phyloP scores from a whole-genome alignment of 2,113 vertebrate species.

The Lepus americanus region DNA sequence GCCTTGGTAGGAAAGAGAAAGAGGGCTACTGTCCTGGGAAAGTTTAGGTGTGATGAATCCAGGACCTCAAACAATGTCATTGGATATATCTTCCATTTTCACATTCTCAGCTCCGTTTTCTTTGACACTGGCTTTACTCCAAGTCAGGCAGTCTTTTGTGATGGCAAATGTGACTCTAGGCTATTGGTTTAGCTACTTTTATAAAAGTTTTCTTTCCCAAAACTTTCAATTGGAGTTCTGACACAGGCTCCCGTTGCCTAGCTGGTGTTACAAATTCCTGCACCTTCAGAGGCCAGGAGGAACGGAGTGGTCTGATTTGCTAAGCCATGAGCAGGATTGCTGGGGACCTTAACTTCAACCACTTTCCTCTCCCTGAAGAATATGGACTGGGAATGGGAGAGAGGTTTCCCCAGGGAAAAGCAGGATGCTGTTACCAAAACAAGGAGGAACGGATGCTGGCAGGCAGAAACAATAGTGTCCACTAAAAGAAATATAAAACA shows the following conservation, averaged over 20 bases:
- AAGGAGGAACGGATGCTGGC: not conserved
- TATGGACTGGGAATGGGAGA: not conserved
- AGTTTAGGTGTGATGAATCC: not conserved
- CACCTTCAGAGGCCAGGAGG: not conserved
- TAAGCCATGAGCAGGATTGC: not conserved
- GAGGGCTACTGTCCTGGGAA: not conserved
- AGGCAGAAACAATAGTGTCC: not conserved
- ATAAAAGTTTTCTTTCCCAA: not conserved
- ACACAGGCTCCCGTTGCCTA: not conserved
- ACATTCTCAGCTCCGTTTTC: not conserved
- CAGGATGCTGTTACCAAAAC: not conserved
- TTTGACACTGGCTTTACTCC: not conserved
- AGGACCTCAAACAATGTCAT: not conserved
- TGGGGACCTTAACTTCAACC: not conserved
- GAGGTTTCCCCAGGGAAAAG: not conserved
- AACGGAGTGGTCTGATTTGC: not conserved
- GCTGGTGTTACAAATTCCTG: not conserved
- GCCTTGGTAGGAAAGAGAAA: not conserved
- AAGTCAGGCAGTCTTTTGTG: not conserved
- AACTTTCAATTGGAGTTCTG: slow-evolving; percentile 22
- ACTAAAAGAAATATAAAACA: not conserved
- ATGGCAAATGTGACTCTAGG: not conserved
- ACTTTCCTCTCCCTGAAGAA: not conserved
- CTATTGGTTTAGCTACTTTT: not conserved
- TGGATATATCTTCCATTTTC: not conserved